Percentiles rank a stretch among this genome's conserved stretches.
Conservation (phyloP, 2,113 vertebrate genomes). For the Zapus hudsonius region DNA sequence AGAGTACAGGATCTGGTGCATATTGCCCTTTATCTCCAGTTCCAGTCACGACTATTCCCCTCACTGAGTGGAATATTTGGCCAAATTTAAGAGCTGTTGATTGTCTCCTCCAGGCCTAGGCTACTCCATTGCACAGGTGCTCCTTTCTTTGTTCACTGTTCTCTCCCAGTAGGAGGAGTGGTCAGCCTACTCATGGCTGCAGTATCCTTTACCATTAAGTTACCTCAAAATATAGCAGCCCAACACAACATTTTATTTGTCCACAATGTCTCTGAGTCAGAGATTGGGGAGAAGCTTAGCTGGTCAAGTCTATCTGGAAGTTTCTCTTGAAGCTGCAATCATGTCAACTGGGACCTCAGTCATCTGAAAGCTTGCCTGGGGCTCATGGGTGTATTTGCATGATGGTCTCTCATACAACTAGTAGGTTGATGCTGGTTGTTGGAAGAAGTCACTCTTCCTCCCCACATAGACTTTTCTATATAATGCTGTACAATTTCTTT, state of each 20-base stretch:
- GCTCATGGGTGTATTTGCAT: neutral
- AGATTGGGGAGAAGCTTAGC: neutral
- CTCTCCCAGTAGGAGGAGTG: too few species aligned
- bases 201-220: constrained; percentile 7
- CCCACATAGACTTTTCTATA: neutral
- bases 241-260: neutral
- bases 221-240: neutral
- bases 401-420: neutral
- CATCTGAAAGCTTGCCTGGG: neutral
- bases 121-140: too few species aligned
- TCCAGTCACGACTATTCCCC: too few species aligned
- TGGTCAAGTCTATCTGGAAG: neutral
- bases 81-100: too few species aligned
- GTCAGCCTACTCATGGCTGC: too few species aligned
- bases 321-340: neutral
- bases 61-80: too few species aligned
- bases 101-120: too few species aligned
- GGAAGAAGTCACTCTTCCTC: neutral
- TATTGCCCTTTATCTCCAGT: too few species aligned
- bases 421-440: neutral
- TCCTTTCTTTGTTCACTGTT: too few species aligned
- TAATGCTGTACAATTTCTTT: neutral
- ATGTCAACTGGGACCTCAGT: neutral
- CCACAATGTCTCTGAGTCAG: neutral
- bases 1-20: too few species aligned